Base-by-base conservation (phyloP, 2,888 invertebrate genomes). In the Leucoma salicis region DNA sequence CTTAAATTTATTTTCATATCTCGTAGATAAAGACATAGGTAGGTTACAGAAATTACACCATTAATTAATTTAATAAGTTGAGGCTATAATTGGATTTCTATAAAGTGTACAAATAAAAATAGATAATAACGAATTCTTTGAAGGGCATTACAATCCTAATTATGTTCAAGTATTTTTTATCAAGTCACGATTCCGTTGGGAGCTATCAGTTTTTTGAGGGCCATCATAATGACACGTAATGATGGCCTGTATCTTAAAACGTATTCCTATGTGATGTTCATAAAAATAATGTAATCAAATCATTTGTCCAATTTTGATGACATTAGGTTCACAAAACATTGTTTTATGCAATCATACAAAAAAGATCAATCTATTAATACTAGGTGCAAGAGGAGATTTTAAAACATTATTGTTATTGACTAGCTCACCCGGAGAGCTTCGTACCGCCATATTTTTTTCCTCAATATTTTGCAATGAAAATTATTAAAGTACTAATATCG, bases 201-300 rank as follows among this genome's bases (percentile, higher is more conserved):
- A 64, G 61, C 57, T 53, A 49, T 52, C 36, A 38, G 47, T 55
- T 57, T 69, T 64, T 65, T 63, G 39, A n/a, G 51, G 48, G 40
- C 44, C 57, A 53, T 57, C 46, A 58, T 72, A 67, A 73, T 70
- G 65, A 64, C 61, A 61, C 41, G 49, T 66, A 65, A 68, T 67
- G 58, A 63, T 63, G 51, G 59, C 46, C 56, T 53, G 53, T 42
- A 48, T 51, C 51, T 52, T 36, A 38, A 47, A 42, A 35, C 37
- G 41, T 43, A 55, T 58, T 56, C 59, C 44, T 47, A 24, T 42
- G 36, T 21, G 21, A 1, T 21, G 6, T 21, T 21, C 8, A 8
- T 21, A 1, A 21, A 21, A 8, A 3, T 8, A n/a, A 5, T 6
- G 21, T 21, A 21, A 21, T 21, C 21, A 21, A 21, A 8, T n/a